phyloP scores from a whole-genome alignment of 2,113 vertebrate genomes.

The Stictonetta naevosa region DNA sequence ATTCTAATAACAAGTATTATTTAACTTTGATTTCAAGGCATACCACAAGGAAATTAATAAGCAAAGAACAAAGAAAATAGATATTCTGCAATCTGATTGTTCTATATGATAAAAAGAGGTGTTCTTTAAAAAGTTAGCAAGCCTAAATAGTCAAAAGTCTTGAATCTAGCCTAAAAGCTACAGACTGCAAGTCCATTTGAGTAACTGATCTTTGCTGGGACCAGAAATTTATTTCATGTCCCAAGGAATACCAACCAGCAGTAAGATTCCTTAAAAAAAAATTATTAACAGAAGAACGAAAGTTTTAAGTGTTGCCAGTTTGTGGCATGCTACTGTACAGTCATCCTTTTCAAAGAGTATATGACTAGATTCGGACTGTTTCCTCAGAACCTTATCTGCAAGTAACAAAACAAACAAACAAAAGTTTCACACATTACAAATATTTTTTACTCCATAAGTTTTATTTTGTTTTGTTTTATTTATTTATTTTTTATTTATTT shows the following conservation, averaged over 20 bases:
- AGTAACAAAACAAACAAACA: not conserved
- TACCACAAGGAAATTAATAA: not conserved
- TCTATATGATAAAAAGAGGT: not conserved
- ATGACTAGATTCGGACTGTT: not conserved
- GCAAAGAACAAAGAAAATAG: not conserved
- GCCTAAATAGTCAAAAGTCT: not conserved
- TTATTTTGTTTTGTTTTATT: not conserved
- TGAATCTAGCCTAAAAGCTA: not conserved
- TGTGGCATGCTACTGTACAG: not conserved
- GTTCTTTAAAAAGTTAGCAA: not conserved
- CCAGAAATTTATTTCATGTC: not conserved
- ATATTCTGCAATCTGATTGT: not conserved
- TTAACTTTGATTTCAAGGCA: not conserved
- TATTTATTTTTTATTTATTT: not conserved
- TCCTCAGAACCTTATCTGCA: not conserved
- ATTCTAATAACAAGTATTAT: not conserved
- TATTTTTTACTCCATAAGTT: not conserved
- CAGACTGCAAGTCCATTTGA: not conserved
- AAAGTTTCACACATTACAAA: accelerated
- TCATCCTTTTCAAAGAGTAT: not conserved
- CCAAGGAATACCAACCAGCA: not conserved
- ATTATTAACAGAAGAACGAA: not conserved
- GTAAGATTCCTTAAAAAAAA: not conserved
- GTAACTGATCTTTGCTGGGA: not conserved
- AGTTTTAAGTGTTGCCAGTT: not conserved